Conservation (phyloP, 2,113 vertebrate species). For the Microtus richardsoni region DNA sequence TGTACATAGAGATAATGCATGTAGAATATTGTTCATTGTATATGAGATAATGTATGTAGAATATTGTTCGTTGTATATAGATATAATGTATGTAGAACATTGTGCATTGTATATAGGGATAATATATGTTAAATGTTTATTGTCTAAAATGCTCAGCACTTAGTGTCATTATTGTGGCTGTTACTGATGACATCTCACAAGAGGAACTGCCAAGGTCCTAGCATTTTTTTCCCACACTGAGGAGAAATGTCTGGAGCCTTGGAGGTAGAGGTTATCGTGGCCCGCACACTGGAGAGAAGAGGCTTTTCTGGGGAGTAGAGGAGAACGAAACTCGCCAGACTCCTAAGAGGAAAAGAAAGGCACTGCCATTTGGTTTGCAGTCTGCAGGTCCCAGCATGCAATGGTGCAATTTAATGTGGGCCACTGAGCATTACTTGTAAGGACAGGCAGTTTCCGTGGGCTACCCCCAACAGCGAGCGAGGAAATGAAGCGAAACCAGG, state of each 20-base stretch:
- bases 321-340: constrained; percentile 25
- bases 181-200: background rate
- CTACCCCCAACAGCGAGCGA: background rate
- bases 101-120: background rate
- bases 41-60: background rate
- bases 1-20: background rate
- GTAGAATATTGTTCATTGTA: background rate
- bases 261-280: background rate
- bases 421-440: background rate
- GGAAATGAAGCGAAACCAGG: constrained; percentile 44
- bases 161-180: background rate
- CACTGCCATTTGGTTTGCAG: background rate
- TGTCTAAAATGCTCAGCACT: background rate
- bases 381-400: constrained; percentile 9
- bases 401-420: background rate
- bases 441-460: background rate
- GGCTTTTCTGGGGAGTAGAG: background rate
- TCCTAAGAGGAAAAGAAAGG: background rate
- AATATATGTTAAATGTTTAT: background rate
- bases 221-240: background rate
- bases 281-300: background rate
- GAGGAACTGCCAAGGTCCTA: background rate
- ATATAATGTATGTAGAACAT: background rate
- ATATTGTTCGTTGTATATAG: background rate
- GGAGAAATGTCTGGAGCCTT: constrained; percentile 40